phyloP scores from a whole-genome alignment of 2,113 vertebrate species.

The Paramisgurnus dabryanus region DNA sequence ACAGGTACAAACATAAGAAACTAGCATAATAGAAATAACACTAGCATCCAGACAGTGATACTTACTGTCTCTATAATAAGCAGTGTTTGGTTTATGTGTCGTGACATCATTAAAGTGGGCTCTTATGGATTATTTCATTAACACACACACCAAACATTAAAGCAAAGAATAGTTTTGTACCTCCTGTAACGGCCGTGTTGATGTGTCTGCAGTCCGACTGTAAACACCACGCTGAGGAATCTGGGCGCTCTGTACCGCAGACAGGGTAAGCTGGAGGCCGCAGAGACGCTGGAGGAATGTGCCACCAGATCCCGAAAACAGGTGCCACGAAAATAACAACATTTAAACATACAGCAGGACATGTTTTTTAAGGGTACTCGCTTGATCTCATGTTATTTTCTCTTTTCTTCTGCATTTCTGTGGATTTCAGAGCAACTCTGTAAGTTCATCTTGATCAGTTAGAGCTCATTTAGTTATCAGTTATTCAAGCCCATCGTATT shows the following conservation, averaged over 20 bases:
- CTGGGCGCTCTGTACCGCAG: slow-evolving; percentile 81
- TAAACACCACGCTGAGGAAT: slow-evolving; percentile 78
- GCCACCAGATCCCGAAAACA: slow-evolving; percentile 79
- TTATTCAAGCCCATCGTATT: too few relatives aligned
- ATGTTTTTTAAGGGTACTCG: background rate
- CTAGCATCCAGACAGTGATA: too few relatives aligned
- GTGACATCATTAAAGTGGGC: too few relatives aligned
- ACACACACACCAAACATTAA: background rate
- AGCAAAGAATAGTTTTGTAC: too few relatives aligned
- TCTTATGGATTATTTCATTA: too few relatives aligned
- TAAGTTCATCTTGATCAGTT: slow-evolving; percentile 64
- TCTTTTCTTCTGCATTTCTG: slow-evolving; percentile 60
- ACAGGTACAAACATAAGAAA: slow-evolving; percentile 77
- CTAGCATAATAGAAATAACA: too few relatives aligned
- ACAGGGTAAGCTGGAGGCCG: slow-evolving; percentile 83
- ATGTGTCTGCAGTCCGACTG: slow-evolving; percentile 58
- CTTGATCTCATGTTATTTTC: slow-evolving; percentile 23
- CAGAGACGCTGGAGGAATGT: slow-evolving; percentile 83
- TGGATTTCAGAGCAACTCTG: slow-evolving; percentile 79
- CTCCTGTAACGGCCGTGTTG: background rate
- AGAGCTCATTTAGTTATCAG: background rate
- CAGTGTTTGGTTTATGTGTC: too few relatives aligned
- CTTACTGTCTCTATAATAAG: too few relatives aligned
- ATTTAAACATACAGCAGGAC: background rate
- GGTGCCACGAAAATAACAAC: slow-evolving; percentile 61